A percentile compares a stretch with the other conserved stretches of the same genome.
phyloP scores from a whole-genome alignment of 2,797 vertebrate species.

The Karalla daura region DNA sequence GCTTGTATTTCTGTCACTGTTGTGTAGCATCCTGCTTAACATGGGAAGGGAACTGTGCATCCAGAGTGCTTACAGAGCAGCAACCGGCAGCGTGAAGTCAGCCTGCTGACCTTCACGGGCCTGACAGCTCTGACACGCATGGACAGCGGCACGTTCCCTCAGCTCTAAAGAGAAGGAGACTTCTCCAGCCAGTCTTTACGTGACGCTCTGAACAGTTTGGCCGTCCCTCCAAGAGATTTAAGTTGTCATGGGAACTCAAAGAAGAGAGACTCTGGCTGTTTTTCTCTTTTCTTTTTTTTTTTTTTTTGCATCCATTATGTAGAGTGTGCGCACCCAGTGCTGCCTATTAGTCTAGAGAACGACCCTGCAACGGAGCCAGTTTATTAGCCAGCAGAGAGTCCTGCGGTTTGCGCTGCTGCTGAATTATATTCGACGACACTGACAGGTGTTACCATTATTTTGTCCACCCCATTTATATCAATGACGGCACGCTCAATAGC shows the following conservation, averaged over 20 bases:
- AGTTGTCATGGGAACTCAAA: neutral
- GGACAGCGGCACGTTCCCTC: constrained; percentile 23
- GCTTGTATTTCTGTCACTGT: constrained; percentile 45
- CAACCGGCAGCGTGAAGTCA: constrained; percentile 66
- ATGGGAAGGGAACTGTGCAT: constrained; percentile 54
- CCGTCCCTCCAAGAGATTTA: neutral
- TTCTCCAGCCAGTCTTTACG: constrained; percentile 16
- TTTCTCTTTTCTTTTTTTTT: neutral
- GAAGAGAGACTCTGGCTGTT: neutral
- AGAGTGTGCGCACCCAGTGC: neutral
- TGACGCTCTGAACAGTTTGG: neutral
- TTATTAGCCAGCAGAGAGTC: too few species aligned
- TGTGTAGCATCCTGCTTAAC: constrained; percentile 62
- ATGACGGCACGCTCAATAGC: neutral
- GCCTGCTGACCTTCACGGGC: constrained; percentile 71
- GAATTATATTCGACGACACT: neutral
- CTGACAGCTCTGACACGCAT: constrained; percentile 58
- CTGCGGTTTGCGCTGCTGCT: neutral
- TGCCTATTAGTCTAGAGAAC: too few species aligned
- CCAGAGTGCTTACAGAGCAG: constrained; percentile 67
- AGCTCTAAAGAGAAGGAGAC: constrained; percentile 28
- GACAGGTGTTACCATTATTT: neutral
- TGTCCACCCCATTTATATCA: neutral
- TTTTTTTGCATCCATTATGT: neutral
- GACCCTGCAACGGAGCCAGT: too few species aligned